These are phyloP conservation scores for Prunella strophiata DNA, from an alignment of 2,797 vertebrate genomes.

Conservation along the genomic window DNA sequence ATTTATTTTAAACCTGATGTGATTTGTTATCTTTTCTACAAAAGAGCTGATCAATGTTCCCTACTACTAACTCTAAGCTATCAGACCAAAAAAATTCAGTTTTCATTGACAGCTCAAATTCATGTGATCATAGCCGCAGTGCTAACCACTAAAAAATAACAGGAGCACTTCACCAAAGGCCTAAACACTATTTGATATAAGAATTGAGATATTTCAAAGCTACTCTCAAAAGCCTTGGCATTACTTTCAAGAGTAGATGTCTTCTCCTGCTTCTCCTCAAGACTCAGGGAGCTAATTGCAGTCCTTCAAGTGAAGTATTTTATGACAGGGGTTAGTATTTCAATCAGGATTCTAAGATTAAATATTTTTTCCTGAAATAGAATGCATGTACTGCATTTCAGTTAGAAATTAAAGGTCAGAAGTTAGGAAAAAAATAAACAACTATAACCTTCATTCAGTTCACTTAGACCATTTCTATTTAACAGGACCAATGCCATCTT, in stretches of 20 bases:
- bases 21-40: not conserved
- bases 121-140: not conserved
- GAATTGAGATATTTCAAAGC: not conserved
- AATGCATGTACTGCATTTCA: not conserved
- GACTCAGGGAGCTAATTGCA: not conserved
- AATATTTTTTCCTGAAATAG: not conserved
- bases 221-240: not conserved
- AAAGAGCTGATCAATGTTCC: not conserved
- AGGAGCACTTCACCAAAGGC: not conserved
- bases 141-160: not conserved
- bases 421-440: not conserved
- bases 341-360: not conserved
- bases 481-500: not conserved
- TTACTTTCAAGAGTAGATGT: not conserved
- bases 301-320: not conserved
- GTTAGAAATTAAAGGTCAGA: not conserved
- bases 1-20: not conserved
- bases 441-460: not conserved
- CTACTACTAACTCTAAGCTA: not conserved
- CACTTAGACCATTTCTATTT: not conserved
- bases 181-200: not conserved
- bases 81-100: not conserved
- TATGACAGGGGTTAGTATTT: not conserved
- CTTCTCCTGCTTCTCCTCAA: not conserved
- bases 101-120: not conserved